phyloP scores from a whole-genome alignment of 2,797 vertebrate genomes.

The Danio choprae region DNA sequence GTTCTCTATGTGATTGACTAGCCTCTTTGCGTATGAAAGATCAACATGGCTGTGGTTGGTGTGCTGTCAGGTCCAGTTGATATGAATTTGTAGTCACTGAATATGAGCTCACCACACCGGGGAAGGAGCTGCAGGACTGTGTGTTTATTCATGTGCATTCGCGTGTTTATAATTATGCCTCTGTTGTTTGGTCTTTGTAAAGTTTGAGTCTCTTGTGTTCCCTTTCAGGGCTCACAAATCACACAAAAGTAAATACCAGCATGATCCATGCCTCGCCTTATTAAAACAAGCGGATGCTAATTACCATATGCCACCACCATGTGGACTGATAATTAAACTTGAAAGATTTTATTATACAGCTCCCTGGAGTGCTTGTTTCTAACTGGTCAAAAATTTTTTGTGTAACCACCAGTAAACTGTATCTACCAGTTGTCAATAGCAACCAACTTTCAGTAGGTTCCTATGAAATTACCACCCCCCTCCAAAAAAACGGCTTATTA shows the following conservation, averaged over 20 bases:
- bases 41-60: not conserved
- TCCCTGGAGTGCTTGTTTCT: constrained; percentile 8
- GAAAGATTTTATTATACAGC: constrained; percentile 17
- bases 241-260: constrained; percentile 38
- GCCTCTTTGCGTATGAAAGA: not conserved
- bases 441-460: not conserved
- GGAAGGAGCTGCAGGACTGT: constrained; percentile 22
- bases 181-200: constrained; percentile 5
- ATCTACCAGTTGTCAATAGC: not conserved
- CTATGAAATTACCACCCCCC: no score
- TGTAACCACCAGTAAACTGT: not conserved
- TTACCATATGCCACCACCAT: constrained; percentile 31
- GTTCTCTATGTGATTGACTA: not conserved
- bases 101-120: not conserved
- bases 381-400: not conserved
- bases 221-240: constrained; percentile 35
- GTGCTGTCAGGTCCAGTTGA: constrained; percentile 1
- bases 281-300: constrained; percentile 34
- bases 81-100: not conserved
- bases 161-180: constrained; percentile 20
- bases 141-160: constrained; percentile 14
- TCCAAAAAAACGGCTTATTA: no score
- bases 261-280: constrained; percentile 45
- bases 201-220: constrained; percentile 21
- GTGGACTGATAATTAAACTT: constrained; percentile 24